Evolutionary conservation across 2,113 vertebrate species (phyloP), one percentile per base, ranked within the genome.

Genomic region (Burhinus oedicnemus): DNA sequence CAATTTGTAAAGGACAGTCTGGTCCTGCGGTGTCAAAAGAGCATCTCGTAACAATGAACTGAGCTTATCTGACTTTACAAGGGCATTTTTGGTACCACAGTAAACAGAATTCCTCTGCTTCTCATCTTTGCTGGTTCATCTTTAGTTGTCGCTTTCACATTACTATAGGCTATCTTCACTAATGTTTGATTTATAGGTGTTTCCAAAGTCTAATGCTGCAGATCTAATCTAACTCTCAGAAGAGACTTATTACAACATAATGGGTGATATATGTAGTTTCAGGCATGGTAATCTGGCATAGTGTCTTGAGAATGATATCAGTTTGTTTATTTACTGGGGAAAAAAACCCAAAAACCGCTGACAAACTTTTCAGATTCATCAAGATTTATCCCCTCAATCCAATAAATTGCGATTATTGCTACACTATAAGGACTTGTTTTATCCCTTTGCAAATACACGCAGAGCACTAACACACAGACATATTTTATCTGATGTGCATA

Each of bases 401-500:
- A 60, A 75, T 47, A 34, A 70, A 1, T n/a, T 49, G 57, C 5
- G 5, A 15, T 65, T 76, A 70, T 54, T 27, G 75, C 57, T 65
- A 7, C 44, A 4, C 23, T 65, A 1, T 30, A 54, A 76, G 16
- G 44, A 32, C 51, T 70, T 15, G 20, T 45, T 84, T 76, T 14
- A 70, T 45, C 38, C 52, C 70, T 72, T 51, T 75, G 38, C 38
- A 64, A 78, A 64, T 11, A 30, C 17, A 23, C 16, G 12, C 23
- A 25, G 40, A 0, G 3, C 2, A 1, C 15, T 23, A 47, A 62
- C 9, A 11, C 30, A 5, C 0, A 20, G 38, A 62, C 27, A 27
- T 19, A 12, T 32, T 90, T 69, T 42, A 36, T 70, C 18, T 34
- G 74, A 38, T 52, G 51, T 23, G 38, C 1, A 0, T 15, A 5